phyloP scores from a whole-genome alignment of 64 coral and sea anemone species.

The Anthopleura sola region DNA sequence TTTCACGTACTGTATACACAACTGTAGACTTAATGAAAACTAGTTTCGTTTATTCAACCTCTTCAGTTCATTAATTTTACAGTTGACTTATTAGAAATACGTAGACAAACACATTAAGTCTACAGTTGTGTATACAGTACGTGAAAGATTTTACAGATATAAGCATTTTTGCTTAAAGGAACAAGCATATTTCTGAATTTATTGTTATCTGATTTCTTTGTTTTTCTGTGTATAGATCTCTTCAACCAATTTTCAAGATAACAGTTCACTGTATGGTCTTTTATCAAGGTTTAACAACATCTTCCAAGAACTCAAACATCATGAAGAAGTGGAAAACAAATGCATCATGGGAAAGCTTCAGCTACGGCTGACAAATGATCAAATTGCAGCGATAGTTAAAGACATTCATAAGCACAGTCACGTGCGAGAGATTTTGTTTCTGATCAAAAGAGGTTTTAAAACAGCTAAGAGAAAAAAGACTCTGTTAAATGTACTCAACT shows the following conservation, averaged over 20 bases:
- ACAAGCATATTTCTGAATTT: no score
- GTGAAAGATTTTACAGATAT: no score
- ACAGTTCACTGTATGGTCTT: constrained; percentile 58
- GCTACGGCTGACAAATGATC: constrained; percentile 69
- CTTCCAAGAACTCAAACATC: constrained; percentile 94
- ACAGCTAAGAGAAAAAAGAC: constrained; percentile 62
- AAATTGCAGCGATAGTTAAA: constrained; percentile 62
- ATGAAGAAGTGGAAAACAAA: constrained; percentile 96
- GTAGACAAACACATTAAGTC: no score
- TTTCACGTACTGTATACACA: no score
- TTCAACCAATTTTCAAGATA: constrained; percentile 72
- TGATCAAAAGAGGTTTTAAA: constrained; percentile 81
- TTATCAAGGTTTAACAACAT: constrained; percentile 71
- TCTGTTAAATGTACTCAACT: constrained; percentile 64
- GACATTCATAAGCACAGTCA: constrained; percentile 89
- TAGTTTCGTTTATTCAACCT: no score
- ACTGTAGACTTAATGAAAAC: no score
- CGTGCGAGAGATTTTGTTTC: constrained; percentile 76
- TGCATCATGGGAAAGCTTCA: constrained; percentile 86
- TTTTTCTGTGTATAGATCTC: constrained; percentile 50
- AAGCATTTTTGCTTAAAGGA: no score
- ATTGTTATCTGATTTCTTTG: background rate
- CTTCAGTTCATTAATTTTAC: no score
- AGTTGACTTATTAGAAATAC: no score
- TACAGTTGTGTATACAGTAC: no score